Evolutionary conservation across 2,888 invertebrate species (phyloP).

Genomic region (Diogma glabrata): DNA sequence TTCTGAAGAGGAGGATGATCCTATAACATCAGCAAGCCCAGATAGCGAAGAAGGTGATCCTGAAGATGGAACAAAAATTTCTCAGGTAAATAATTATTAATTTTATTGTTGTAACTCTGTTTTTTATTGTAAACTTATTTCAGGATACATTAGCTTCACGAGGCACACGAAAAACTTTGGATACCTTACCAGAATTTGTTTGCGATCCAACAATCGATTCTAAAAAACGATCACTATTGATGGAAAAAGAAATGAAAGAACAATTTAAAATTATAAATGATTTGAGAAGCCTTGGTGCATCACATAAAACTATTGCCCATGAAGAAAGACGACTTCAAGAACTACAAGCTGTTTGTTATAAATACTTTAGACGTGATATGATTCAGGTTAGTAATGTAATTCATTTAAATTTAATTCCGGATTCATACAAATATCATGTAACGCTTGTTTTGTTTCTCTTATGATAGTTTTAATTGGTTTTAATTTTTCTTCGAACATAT

Average conservation of each 20-base stretch:
- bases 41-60: slow-evolving; percentile 71
- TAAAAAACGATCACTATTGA: slow-evolving; percentile 76
- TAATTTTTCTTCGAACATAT: neutral
- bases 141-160: slow-evolving; percentile 57
- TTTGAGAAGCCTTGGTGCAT: slow-evolving; percentile 75
- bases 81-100: slow-evolving; percentile 28
- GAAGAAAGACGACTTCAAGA: slow-evolving; percentile 88
- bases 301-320: slow-evolving; percentile 79
- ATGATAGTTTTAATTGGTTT: slow-evolving; percentile 1
- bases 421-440: neutral
- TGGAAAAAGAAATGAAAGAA: slow-evolving; percentile 96
- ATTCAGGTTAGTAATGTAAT: slow-evolving; percentile 46
- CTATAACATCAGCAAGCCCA: slow-evolving; percentile 50
- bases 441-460: slow-evolving; percentile 2
- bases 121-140: slow-evolving; percentile 29
- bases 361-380: slow-evolving; percentile 88
- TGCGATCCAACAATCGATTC: slow-evolving; percentile 70
- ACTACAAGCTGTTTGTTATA: slow-evolving; percentile 85
- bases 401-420: too few relatives aligned
- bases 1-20: slow-evolving; percentile 62
- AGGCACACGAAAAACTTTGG: slow-evolving; percentile 52
- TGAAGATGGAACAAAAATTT: slow-evolving; percentile 47
- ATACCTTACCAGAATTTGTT: slow-evolving; percentile 71
- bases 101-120: neutral
- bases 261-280: slow-evolving; percentile 93